phyloP scores from a whole-genome alignment of 2,888 invertebrate genomes.

The Leistus spinibarbis region DNA sequence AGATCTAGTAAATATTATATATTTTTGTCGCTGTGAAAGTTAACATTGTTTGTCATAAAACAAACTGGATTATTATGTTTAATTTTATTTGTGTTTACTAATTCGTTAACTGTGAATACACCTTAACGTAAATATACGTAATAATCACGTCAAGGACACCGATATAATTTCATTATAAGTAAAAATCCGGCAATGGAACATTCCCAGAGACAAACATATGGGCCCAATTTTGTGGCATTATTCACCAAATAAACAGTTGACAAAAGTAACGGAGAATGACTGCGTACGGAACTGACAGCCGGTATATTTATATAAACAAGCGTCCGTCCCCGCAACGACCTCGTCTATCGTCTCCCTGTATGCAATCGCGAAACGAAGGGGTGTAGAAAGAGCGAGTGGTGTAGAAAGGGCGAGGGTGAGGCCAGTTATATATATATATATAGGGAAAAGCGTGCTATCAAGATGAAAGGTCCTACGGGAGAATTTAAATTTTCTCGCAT shows the following conservation, averaged over 20 bases:
- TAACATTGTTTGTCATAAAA: too few species aligned
- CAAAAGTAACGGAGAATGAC: neutral
- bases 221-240: too few species aligned
- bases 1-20: too few species aligned
- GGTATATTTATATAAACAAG: neutral
- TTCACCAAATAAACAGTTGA: neutral
- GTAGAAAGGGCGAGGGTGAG: neutral
- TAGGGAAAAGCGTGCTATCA: constrained; percentile 15
- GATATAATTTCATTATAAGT: too few species aligned
- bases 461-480: constrained; percentile 22
- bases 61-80: too few species aligned
- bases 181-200: too few species aligned
- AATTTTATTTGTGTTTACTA: too few species aligned
- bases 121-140: too few species aligned
- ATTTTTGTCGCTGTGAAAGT: too few species aligned
- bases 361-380: neutral
- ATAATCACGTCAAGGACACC: too few species aligned
- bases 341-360: neutral
- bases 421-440: constrained; percentile 23
- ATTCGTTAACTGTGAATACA: too few species aligned
- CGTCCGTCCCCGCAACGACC: neutral
- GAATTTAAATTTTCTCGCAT: constrained; percentile 33
- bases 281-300: neutral
- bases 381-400: neutral
- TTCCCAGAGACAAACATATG: too few species aligned